Base-by-base conservation (phyloP, 2,888 invertebrate species). In the Dione vanillae region DNA sequence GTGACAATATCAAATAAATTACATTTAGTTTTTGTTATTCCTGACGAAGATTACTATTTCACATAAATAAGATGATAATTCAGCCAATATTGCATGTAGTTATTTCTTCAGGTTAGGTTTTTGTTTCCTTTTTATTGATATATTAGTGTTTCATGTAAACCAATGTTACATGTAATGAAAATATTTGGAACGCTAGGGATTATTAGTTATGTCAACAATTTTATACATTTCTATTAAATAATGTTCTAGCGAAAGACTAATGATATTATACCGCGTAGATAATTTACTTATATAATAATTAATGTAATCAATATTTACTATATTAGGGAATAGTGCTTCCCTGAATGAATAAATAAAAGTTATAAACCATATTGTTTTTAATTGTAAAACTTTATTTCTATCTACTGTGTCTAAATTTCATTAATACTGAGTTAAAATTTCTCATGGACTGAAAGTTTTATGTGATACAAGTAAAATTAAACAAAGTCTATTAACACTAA, bases 211-310 rank as follows among this genome's bases (percentile, higher is more conserved):
- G 62, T 76, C 75, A 68, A 71, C 71, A 68, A 82, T 91, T 92
- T 92, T 92, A 87, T 91, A 91, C 89, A 89, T 90, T 90, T 91
- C 87, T 90, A 90, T 86, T 84, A 82, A 85, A 84, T 70, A 74
- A 78, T 80, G 86, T 84, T 88, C 86, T 82, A 85, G 86, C 85
- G 86, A 86, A 85, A 88, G 84, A 85, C 88, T 88, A 88, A 82
- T 78, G 82, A 85, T 87, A 84, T 85, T 85, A 84, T 71, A 78
- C 77, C 78, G 84, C 82, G 80, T 84, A 83, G 80, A 80, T 82
- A 85, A 87, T 85, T 85, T 86, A 86, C 86, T 83, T 77, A 84
- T 86, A 73, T 75, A 74, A 73, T 75, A 74, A 77, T 71, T 69
- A 72, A 72, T 89, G 87, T 89, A 89, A 87, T 86, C 87, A 83